phyloP scores from a whole-genome alignment of 2,113 vertebrate genomes.

The Abramis brama region DNA sequence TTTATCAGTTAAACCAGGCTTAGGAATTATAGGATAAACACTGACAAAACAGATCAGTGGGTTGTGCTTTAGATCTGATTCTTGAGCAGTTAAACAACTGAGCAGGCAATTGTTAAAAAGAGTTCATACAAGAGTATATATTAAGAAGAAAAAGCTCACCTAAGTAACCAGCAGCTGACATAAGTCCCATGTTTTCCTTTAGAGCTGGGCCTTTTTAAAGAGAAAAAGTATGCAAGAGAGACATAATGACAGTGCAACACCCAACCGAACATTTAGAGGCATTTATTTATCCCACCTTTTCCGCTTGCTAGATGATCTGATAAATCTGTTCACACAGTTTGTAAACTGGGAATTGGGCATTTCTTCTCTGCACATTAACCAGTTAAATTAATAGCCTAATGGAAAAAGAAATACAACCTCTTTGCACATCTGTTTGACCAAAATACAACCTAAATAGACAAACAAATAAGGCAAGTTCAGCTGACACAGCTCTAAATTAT shows the following conservation, averaged over 20 bases:
- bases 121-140: background rate
- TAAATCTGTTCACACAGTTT: conserved; percentile 10
- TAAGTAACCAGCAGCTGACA: conserved; percentile 16
- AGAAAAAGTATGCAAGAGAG: background rate
- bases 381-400: background rate
- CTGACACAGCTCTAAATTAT: background rate
- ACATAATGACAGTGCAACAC: background rate
- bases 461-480: background rate
- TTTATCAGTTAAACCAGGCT: background rate
- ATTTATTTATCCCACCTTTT: conserved; percentile 48
- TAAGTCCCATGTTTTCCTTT: conserved; percentile 41
- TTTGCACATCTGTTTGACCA: background rate
- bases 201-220: conserved; percentile 5
- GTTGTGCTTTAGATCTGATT: background rate
- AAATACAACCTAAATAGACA: background rate
- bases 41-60: background rate
- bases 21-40: background rate
- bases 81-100: background rate
- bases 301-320: conserved; percentile 48
- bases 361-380: background rate
- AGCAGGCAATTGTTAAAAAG: background rate
- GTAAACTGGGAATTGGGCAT: background rate
- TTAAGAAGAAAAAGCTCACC: conserved; percentile 40
- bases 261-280: conserved; percentile 13
- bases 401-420: background rate